phyloP scores from a whole-genome alignment of 2,113 vertebrate species.

The Amia ocellicauda region DNA sequence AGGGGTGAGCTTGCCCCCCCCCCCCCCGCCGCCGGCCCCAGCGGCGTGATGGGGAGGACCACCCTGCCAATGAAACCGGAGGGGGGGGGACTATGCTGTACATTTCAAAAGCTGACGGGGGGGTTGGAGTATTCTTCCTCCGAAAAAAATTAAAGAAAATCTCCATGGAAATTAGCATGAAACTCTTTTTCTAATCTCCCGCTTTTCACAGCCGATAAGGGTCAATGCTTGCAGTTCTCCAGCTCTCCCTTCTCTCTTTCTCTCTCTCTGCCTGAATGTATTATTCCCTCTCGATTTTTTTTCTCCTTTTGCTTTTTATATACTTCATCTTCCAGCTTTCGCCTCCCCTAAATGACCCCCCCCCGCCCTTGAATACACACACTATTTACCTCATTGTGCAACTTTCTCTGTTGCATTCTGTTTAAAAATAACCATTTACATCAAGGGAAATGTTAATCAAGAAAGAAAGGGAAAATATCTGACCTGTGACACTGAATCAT shows the following conservation, averaged over 20 bases:
- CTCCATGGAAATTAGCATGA: slow-evolving; percentile 99
- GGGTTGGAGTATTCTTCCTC: slow-evolving; percentile 90
- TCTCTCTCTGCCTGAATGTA: slow-evolving; percentile 64
- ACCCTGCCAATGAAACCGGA: slow-evolving; percentile 79
- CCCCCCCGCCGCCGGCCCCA: slow-evolving; percentile 72
- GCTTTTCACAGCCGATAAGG: slow-evolving; percentile 91
- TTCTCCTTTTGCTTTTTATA: slow-evolving; percentile 63
- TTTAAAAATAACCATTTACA: slow-evolving; percentile 66
- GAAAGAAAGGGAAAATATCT: slow-evolving; percentile 55
- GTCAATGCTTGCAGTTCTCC: slow-evolving; percentile 86
- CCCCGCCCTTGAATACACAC: slow-evolving; percentile 5
- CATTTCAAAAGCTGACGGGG: slow-evolving; percentile 90
- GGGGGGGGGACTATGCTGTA: slow-evolving; percentile 70
- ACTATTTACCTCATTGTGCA: too few relatives aligned
- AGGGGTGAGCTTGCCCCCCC: slow-evolving; percentile 74
- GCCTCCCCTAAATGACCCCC: not conserved
- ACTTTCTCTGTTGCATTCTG: too few relatives aligned
- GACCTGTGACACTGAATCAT: slow-evolving; percentile 65
- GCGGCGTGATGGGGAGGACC: slow-evolving; percentile 82
- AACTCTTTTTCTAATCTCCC: slow-evolving; percentile 97
- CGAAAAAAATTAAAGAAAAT: slow-evolving; percentile 98
- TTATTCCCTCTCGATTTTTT: slow-evolving; percentile 74
- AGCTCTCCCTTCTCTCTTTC: slow-evolving; percentile 74
- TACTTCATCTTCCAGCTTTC: slow-evolving; percentile 31
- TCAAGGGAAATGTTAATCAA: slow-evolving; percentile 60